Evolutionary conservation across 2,888 invertebrate species (phyloP), one percentile per base, ranked within the genome.

Genomic region (Gymnocheta viridis): DNA sequence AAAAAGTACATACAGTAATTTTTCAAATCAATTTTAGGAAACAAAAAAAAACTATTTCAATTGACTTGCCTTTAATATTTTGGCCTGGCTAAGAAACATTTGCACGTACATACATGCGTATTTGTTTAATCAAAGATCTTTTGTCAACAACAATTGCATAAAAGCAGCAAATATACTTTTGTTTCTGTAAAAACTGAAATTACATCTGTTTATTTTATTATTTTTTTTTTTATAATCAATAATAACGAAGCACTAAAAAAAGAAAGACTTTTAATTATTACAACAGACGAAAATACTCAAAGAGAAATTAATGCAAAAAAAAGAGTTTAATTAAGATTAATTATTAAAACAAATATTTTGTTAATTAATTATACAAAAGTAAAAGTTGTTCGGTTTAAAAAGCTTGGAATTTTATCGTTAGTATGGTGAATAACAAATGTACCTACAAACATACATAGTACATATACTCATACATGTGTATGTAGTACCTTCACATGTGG

Each of bases 251-350:
- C 14, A 54, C 4, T 54, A 54, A 54, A 29, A 54, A 54, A 12
- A 54, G 29, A 54, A 51, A 51, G 49, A 51, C 24, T 51, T 24
- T 27, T 29, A 27, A 29, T n/a, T 4, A 27, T 27, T 29, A 29
- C 32, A 32, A 49, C 66, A 49, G 41, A 54, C 19, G 10, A 56
- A 12, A 70, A 41, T 38, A n/a, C 22, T 32, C 10, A 22, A 67
- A 66, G 62, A 58, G 49, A 58, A 67, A 24, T 74, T 29, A 49
- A 29, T 54, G 54, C 27, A n/a, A 29, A 54, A 54, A n/a, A 7
- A 54, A 29, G 14, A 24, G 14, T 2, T 12, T 27, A 64, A 79
- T 79, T 64, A 64, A 64, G 79, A 64, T 51, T 62, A 64, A 79
- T 79, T 64, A 56, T 70, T 17, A 17, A 54, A 41, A 38, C n/a